phyloP scores from a whole-genome alignment of 2,888 invertebrate species.

The Agrilus biguttatus region DNA sequence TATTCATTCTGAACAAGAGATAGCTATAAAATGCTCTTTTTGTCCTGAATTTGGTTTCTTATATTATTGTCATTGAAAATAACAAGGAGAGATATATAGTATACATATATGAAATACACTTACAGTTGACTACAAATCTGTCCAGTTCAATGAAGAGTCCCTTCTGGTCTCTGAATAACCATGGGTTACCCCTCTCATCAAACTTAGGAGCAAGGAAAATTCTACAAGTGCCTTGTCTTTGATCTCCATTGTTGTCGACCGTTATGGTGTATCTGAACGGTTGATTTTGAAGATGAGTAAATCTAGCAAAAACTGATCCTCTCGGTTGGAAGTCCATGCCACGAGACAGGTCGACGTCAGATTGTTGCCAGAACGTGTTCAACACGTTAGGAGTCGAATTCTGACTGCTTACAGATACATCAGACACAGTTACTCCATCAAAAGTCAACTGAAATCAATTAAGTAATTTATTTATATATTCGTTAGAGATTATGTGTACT shows the following conservation, averaged over 20 bases:
- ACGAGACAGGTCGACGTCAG: slow-evolving; percentile 59
- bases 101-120: slow-evolving; percentile 20
- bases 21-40: too few relatives aligned
- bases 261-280: slow-evolving; percentile 47
- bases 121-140: slow-evolving; percentile 49
- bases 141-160: slow-evolving; percentile 58
- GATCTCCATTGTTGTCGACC: slow-evolving; percentile 31
- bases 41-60: too few relatives aligned
- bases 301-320: slow-evolving; percentile 55
- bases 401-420: slow-evolving; percentile 37
- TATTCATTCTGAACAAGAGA: too few relatives aligned
- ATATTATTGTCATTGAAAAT: too few relatives aligned
- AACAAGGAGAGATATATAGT: too few relatives aligned
- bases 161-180: slow-evolving; percentile 47
- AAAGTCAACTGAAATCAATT: slow-evolving; percentile 40
- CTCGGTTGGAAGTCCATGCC: slow-evolving; percentile 73
- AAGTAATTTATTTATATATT: background rate
- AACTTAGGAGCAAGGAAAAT: slow-evolving; percentile 54
- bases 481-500: background rate
- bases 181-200: slow-evolving; percentile 47
- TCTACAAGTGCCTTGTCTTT: slow-evolving; percentile 47
- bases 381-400: slow-evolving; percentile 42
- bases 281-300: slow-evolving; percentile 65
- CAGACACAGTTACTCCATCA: slow-evolving; percentile 45
- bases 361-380: slow-evolving; percentile 66